Conservation (phyloP, 2,888 invertebrate species). For the Leptopilina drosophilae region DNA sequence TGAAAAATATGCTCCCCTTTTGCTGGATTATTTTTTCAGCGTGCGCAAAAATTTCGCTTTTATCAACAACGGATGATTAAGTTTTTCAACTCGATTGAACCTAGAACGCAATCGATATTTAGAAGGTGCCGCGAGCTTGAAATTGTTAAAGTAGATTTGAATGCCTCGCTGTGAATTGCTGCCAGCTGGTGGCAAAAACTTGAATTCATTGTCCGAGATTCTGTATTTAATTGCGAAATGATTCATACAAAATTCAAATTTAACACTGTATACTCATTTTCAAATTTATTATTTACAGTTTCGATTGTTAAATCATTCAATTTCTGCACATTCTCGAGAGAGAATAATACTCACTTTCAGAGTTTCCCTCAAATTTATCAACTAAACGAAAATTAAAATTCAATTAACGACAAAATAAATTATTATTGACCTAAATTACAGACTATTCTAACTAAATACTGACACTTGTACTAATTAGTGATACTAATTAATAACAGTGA, state of each 20-base stretch:
- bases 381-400: constrained; percentile 66
- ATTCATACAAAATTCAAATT: not conserved
- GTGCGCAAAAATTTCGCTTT: constrained; percentile 5
- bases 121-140: not conserved
- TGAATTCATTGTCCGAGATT: constrained; percentile 11
- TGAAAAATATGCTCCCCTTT: no score
- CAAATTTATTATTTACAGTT: not conserved
- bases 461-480: not conserved
- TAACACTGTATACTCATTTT: not conserved
- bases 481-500: no score
- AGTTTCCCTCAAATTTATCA: constrained; percentile 76
- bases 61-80: constrained; percentile 14
- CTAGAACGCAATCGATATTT: not conserved
- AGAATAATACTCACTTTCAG: constrained; percentile 70
- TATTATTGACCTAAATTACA: constrained; percentile 70
- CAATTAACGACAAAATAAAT: constrained; percentile 53
- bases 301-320: constrained; percentile 13
- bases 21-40: no score
- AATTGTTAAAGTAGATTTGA: constrained; percentile 18
- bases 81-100: no score
- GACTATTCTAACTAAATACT: not conserved
- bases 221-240: constrained; percentile 20
- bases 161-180: not conserved
- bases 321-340: constrained; percentile 22
- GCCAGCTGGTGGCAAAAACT: constrained; percentile 21